Conservation (phyloP, 2,797 vertebrate genomes). For the Anabas testudineus region DNA sequence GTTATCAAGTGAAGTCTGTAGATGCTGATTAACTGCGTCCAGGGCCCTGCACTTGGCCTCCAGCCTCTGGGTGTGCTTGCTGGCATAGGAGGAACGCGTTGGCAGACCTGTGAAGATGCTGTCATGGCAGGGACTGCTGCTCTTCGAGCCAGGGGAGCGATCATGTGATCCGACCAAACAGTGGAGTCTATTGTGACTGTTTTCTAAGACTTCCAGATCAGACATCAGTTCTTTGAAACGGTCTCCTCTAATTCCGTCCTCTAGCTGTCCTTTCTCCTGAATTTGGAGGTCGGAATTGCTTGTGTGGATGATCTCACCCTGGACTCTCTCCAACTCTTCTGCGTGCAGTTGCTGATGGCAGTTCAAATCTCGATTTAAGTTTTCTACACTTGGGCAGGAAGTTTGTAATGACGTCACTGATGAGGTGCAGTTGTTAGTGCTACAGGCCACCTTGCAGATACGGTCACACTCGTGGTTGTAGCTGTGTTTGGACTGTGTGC, state of each 20-base stretch:
- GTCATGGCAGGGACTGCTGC: constrained; percentile 71
- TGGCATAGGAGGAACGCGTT: constrained; percentile 85
- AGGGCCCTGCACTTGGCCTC: constrained; percentile 92
- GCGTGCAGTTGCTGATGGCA: constrained; percentile 77
- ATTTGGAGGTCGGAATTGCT: constrained; percentile 80
- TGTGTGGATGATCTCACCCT: constrained; percentile 83
- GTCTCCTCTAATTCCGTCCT: constrained; percentile 80
- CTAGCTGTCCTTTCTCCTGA: constrained; percentile 86
- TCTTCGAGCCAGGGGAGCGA: constrained; percentile 71
- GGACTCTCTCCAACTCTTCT: constrained; percentile 79
- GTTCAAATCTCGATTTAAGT: constrained; percentile 63
- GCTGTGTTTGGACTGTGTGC: constrained; percentile 60
- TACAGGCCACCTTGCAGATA: constrained; percentile 17
- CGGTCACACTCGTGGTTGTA: neutral
- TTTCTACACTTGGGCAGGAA: constrained; percentile 19
- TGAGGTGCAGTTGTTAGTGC: constrained; percentile 23
- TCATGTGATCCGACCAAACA: constrained; percentile 75
- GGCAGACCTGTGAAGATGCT: constrained; percentile 77
- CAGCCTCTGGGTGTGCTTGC: constrained; percentile 89
- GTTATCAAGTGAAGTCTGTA: constrained; percentile 91
- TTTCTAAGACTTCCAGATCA: constrained; percentile 89
- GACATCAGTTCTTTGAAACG: constrained; percentile 82
- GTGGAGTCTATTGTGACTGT: constrained; percentile 85
- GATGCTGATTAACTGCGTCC: constrained; percentile 91
- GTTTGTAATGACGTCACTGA: constrained; percentile 35